Evolutionary conservation across 2,797 vertebrate genomes (phyloP), one percentile per base, ranked within the genome.

Genomic region (Eulemur coronatus): DNA sequence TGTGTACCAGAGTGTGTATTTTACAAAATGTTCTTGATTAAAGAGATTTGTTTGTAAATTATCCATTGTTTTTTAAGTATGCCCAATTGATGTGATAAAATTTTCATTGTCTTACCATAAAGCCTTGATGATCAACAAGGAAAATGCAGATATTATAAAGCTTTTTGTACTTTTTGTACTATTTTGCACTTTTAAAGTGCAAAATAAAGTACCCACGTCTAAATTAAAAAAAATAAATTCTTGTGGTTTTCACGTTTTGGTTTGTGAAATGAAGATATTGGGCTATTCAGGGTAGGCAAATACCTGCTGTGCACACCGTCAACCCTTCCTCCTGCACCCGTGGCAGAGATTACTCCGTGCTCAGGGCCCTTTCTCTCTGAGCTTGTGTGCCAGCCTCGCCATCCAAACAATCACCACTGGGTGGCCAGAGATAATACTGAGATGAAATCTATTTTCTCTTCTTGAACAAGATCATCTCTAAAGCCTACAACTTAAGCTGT

Each of bases 171-270:
- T n/a, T n/a, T n/a, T n/a, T n/a, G n/a, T n/a, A n/a, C n/a, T n/a
- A n/a, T n/a, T n/a, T n/a, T n/a, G n/a, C n/a, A n/a, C n/a, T 73
- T 96, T 96, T 86, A 70, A 98, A 96, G 43, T 96, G 18, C 12
- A 89, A 96, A 97, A 97, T 97, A 98, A 98, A 97, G 59, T 73
- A 92, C 81, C 73, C 26, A 46, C 59, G 48, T 93, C 95, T 96
- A 95, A 97, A 72, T 91, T 89, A 85, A 41, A 41, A 41, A 41
- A 41, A 41, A 41, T 41, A 41, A 41, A 41, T 41, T 41, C 41
- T 6, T 41, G 41, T 86, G 28, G 12, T 26, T 84, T 20, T 88
- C 15, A 11, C 4, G 70, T 57, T 67, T 70, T 52, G 43, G 38
- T 84, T 82, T 38, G 41, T 43, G 35, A 57, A 82, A 41, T 75